These are phyloP conservation scores for Acropora tenuis DNA, from an alignment of 64 coral and sea anemone species.

Conservation along the genomic window DNA sequence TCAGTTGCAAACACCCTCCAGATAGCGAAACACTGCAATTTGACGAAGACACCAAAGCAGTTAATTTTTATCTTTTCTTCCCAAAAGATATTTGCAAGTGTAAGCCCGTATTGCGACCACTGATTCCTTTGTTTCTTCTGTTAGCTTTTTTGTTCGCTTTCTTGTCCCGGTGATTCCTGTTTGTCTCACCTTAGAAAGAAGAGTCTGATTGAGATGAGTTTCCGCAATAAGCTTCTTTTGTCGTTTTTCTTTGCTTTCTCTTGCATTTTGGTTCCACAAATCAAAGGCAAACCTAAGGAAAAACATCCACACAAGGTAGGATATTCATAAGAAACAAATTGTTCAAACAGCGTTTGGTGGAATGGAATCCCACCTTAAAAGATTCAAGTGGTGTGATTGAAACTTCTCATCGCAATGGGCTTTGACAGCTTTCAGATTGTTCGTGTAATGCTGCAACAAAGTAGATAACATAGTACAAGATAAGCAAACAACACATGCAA, in stretches of 20 bases:
- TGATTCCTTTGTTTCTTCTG: too few relatives aligned
- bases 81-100: neutral
- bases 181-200: slow-evolving; percentile 9
- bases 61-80: neutral
- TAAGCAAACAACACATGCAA: neutral
- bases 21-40: slow-evolving; percentile 8
- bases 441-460: neutral
- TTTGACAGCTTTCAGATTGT: neutral
- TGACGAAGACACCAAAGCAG: neutral
- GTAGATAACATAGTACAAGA: neutral
- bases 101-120: neutral
- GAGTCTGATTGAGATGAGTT: neutral
- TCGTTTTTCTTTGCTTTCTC: slow-evolving; percentile 6
- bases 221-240: neutral
- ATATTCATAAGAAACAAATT: too few relatives aligned
- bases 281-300: slow-evolving; percentile 3
- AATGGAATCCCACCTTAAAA: neutral
- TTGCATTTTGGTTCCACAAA: slow-evolving; percentile 1
- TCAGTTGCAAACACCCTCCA: slow-evolving; percentile 35
- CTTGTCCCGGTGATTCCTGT: neutral
- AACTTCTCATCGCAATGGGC: neutral
- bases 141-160: neutral
- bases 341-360: neutral
- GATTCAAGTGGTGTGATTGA: neutral
- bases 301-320: too few relatives aligned